Conservation (phyloP, 2,888 invertebrate genomes). For the Myopa tessellatipennis region DNA sequence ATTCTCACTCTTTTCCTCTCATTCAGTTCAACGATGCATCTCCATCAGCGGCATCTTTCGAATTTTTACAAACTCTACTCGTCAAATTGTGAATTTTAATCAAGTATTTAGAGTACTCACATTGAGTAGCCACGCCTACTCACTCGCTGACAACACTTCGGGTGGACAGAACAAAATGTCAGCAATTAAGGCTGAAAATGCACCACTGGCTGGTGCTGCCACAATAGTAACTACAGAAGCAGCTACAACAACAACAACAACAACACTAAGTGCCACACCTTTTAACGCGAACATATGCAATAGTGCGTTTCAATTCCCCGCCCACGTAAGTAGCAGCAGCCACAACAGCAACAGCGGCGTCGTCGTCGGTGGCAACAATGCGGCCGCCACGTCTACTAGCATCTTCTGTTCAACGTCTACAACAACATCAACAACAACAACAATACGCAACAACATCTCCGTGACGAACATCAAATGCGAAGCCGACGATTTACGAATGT, state of each 20-base stretch:
- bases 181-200: constrained; percentile 50
- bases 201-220: constrained; percentile 32
- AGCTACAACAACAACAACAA: constrained; percentile 53
- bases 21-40: constrained; percentile 53
- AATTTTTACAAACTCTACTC: constrained; percentile 58
- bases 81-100: neutral
- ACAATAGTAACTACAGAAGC: constrained; percentile 45
- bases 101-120: neutral
- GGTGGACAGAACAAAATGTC: constrained; percentile 47
- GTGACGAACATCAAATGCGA: constrained; percentile 81
- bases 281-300: constrained; percentile 39
- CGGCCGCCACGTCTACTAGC: neutral
- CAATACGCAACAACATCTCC: constrained; percentile 73
- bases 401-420: constrained; percentile 30
- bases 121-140: constrained; percentile 13
- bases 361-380: constrained; percentile 45
- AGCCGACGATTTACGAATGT: constrained; percentile 52
- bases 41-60: constrained; percentile 63
- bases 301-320: constrained; percentile 45
- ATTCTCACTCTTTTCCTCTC: neutral
- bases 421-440: constrained; percentile 52
- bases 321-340: constrained; percentile 34
- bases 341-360: constrained; percentile 49
- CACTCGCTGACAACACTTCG: constrained; percentile 27
- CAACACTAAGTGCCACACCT: constrained; percentile 44